Evolutionary conservation across 2,797 vertebrate genomes (phyloP).

Genomic region (Ctenopoma multispine): DNA sequence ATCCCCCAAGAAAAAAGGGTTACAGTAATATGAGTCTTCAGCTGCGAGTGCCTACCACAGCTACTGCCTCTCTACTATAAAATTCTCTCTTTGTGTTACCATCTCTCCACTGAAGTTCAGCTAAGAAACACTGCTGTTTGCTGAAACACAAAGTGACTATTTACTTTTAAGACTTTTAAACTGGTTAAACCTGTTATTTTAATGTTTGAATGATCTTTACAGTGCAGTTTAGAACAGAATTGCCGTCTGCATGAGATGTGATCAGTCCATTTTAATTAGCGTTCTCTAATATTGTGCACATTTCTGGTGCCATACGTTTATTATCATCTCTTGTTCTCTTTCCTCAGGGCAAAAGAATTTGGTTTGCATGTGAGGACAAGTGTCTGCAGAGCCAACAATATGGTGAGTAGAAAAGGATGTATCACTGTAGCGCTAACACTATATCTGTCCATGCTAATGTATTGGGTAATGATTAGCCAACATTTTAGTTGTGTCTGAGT

Average conservation of each 20-base stretch:
- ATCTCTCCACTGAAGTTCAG: neutral
- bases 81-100: neutral
- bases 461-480: conserved; percentile 36
- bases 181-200: no score
- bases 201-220: no score
- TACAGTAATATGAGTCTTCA: neutral
- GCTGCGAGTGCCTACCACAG: neutral
- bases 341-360: conserved; percentile 45
- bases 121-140: neutral
- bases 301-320: neutral
- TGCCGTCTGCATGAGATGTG: no score
- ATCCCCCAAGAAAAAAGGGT: neutral
- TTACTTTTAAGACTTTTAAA: no score
- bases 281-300: neutral
- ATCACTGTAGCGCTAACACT: neutral
- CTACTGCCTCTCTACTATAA: no score
- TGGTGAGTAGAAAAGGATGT: conserved; percentile 74
- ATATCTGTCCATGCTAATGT: neutral
- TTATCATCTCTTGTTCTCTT: conserved; percentile 9
- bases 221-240: no score
- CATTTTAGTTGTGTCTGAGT: conserved; percentile 10
- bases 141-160: neutral
- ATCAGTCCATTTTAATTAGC: neutral
- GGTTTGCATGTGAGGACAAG: conserved; percentile 78
- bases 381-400: conserved; percentile 69